Evolutionary conservation across 2,888 invertebrate genomes (phyloP), one percentile per base, ranked within the genome.

Genomic region (Caradrina kadenii): DNA sequence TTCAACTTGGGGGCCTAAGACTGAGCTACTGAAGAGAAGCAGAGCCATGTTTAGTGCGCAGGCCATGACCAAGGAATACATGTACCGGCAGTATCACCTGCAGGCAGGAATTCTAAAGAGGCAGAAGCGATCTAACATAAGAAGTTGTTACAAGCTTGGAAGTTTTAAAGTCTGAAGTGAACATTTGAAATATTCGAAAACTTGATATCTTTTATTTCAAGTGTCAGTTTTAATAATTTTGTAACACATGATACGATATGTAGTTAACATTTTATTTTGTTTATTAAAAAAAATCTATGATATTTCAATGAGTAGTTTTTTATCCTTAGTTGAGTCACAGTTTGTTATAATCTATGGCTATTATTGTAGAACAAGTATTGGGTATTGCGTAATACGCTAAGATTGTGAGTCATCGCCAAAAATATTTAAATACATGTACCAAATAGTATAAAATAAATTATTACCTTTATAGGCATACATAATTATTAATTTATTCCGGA

Each of bases 1-100:
- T 53, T 79, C 87, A 1, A 77, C 77, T 2, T 96, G 96, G 96
- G 95, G 94, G 0, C 96, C 96, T 0, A 85, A 81, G 39, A 89
- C 83, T 56, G 91, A 91, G 2, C 65, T 95, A 15, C 82, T 96
- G 59, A 88, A 88, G 73, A 87, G 95, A 4, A 96, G 96, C 73
- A 88, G 96, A 56, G 92, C 91, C 1, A 95, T 96, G 96, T 96
- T 96, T 83, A 90, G 92, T 1, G 94, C 95, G 6, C 94, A 96
- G 66, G 95, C 96, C 4, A 96, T 96, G 96, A 96, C 96, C 17
- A 96, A 96, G 75, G 96, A 96, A 83, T 96, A 96, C 77, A 89
- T 96, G 84, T 96, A 96, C 78, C 88, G 96, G 0, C 96, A 96
- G 79, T 94, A 95, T 76, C 94, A 95, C 70, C 86, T 96, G 45